A percentile compares a stretch with the other conserved stretches of the same genome.
These are phyloP conservation scores for Pelvicachromis taeniatus DNA, from an alignment of 2,113 vertebrate genomes.

Conservation along the genomic window DNA sequence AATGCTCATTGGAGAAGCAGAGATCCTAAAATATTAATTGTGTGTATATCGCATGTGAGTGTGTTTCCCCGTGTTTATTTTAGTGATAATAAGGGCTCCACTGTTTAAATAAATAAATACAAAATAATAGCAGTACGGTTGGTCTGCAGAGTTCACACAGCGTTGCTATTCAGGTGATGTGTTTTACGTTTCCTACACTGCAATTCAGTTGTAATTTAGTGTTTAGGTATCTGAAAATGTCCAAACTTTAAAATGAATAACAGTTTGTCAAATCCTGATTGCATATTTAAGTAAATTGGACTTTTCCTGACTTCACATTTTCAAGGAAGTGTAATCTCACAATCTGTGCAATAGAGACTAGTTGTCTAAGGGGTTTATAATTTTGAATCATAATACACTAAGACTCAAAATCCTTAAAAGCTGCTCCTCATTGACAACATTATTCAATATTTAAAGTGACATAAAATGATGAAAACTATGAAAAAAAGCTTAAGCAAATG, in stretches of 20 bases:
- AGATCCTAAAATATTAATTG: constrained; percentile 20
- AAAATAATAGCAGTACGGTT: neutral
- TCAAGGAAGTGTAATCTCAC: neutral
- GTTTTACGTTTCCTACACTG: neutral
- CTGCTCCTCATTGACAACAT: neutral
- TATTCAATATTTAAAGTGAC: neutral
- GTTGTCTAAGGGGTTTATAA: neutral
- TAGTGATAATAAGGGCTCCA: neutral
- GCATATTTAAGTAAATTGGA: neutral
- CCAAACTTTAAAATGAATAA: neutral
- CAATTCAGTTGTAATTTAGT: neutral
- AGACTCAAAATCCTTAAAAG: neutral
- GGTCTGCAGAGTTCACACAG: neutral
- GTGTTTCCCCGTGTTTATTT: neutral
- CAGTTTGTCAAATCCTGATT: neutral
- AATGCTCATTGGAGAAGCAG: neutral
- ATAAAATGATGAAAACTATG: neutral
- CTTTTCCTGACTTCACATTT: neutral
- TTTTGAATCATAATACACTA: neutral
- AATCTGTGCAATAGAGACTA: neutral
- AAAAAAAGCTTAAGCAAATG: neutral
- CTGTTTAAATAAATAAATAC: too few relatives aligned
- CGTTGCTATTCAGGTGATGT: neutral
- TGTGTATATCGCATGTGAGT: neutral
- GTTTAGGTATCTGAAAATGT: neutral